These are phyloP conservation scores for Temnothorax curvispinosus DNA, from an alignment of 1,140 invertebrate genomes.

Conservation along the genomic window DNA sequence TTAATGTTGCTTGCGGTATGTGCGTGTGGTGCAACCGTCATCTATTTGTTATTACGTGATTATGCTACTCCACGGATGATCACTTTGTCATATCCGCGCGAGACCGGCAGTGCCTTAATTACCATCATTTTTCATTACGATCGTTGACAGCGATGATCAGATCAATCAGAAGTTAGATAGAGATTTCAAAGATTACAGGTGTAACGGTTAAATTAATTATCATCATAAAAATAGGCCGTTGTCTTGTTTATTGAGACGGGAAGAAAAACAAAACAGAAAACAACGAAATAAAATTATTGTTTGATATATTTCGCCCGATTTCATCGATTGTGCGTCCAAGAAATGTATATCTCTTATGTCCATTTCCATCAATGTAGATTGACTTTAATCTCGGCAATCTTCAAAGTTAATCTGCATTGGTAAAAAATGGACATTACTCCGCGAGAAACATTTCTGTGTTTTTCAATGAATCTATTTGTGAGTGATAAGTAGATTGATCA, in stretches of 20 bases:
- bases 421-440: no score
- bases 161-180: neutral
- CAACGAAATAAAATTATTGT: neutral
- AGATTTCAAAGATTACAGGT: neutral
- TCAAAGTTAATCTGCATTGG: no score
- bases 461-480: no score
- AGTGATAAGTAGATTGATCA: neutral
- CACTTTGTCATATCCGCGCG: constrained; percentile 11
- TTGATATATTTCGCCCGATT: neutral
- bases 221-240: neutral
- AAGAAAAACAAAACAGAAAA: neutral
- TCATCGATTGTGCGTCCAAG: neutral
- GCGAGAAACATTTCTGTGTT: no score
- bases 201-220: neutral
- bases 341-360: no score
- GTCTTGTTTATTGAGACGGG: neutral
- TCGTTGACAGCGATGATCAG: constrained; percentile 2
- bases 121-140: neutral
- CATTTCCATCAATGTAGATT: no score
- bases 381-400: no score
- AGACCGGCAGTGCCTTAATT: neutral
- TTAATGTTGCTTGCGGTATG: no score
- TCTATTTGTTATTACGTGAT: constrained; percentile 2
- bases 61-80: constrained; percentile 16
- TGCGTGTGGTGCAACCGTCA: neutral